Conservation (phyloP, 2,113 vertebrate genomes). For the Erythrocercus mccallii region DNA sequence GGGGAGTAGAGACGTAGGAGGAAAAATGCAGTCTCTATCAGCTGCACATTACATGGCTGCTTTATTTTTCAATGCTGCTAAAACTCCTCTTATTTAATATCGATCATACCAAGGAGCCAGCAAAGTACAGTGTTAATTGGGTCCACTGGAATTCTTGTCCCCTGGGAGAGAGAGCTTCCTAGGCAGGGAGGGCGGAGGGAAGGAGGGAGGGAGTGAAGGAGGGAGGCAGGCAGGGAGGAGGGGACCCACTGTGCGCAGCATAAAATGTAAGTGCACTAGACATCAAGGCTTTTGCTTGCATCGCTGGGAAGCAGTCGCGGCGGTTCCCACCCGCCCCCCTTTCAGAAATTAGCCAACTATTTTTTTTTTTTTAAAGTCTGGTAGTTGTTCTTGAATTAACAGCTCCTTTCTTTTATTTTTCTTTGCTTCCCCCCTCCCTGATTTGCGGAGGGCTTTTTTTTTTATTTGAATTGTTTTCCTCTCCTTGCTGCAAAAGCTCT, state of each 20-base stretch:
- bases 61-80: constrained; percentile 65
- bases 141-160: constrained; percentile 75
- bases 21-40: background rate
- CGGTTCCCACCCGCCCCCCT: background rate
- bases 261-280: constrained; percentile 45
- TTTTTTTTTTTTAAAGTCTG: background rate
- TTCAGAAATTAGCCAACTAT: constrained; percentile 14
- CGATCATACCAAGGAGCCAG: constrained; percentile 67
- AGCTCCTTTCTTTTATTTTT: constrained; percentile 27
- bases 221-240: constrained; percentile 14
- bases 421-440: background rate
- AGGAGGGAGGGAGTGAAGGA: constrained; percentile 39
- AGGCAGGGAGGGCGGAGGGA: constrained; percentile 42
- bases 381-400: background rate
- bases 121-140: constrained; percentile 78
- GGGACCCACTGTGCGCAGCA: constrained; percentile 23
- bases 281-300: constrained; percentile 57
- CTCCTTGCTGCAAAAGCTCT: constrained; percentile 52
- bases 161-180: constrained; percentile 60
- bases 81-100: constrained; percentile 73
- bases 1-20: background rate
- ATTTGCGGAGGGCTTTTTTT: background rate
- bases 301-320: background rate
- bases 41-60: constrained; percentile 38
- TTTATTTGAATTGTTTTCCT: constrained; percentile 28